Evolutionary conservation across 2,888 invertebrate genomes (phyloP), one percentile per base, ranked within the genome.

Genomic region (Drosophila quinaria): DNA sequence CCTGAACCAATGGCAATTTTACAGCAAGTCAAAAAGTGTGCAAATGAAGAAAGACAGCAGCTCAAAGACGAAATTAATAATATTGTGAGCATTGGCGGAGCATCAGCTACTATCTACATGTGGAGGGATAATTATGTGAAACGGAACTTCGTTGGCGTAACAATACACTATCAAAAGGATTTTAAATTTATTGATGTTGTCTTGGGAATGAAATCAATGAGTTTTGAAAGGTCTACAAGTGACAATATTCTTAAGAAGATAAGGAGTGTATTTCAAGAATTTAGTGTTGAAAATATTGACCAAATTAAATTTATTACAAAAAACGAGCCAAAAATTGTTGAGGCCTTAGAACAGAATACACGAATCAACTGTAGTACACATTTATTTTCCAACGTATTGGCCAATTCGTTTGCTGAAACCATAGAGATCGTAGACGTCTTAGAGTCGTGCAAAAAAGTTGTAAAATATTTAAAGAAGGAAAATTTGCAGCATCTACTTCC

Each of bases 161-260:
- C n/a, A 8, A n/a, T 37, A n/a, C 37, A 37, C n/a, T 37, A 37
- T 37, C 37, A 37, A 37, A 37, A n/a, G 3, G 37, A 37, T 6
- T 37, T 37, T n/a, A n/a, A 51, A 41, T 19, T 60, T 1, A 4
- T 15, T 10, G 29, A 55, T 15, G 42, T 70, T 0, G 19, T 56
- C 10, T 50, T 70, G 15, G 59, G 65, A 17, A 25, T 56, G 19
- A 60, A 70, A 19, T 65, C 60, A 15, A 60, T 65, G 42, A 49
- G 55, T 19, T 60, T 55, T 10, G 35, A 60, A 17, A 44, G 29
- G 2, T 50, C 66, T 31, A 60, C 37, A 4, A 29, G 35, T 8
- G 49, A 15, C 2, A 50, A 64, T 8, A 55, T 60, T 8, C 35
- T 46, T 3, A 37, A 39, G 11, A 60, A 65, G 31, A 3, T 65